Percentiles rank a stretch among this genome's conserved stretches.
phyloP scores from a whole-genome alignment of 2,888 invertebrate genomes.

The Temnothorax unifasciatus region DNA sequence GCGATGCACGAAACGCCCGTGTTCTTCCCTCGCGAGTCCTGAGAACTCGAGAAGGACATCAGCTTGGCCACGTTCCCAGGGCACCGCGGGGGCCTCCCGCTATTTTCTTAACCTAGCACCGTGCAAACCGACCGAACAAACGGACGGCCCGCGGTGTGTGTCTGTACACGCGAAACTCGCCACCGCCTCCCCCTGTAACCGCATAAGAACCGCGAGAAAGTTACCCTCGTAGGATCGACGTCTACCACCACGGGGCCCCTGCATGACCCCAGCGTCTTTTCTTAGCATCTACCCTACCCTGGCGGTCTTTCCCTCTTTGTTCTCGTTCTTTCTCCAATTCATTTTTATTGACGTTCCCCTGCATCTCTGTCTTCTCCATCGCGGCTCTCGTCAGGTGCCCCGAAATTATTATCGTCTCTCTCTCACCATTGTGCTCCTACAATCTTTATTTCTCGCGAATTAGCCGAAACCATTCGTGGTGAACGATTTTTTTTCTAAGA shows the following conservation, averaged over 20 bases:
- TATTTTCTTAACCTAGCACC: slow-evolving; percentile 81
- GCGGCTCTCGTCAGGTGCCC: slow-evolving; percentile 57
- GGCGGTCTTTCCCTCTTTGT: slow-evolving; percentile 40
- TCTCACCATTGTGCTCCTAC: slow-evolving; percentile 43
- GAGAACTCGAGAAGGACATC: slow-evolving; percentile 41
- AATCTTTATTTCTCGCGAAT: slow-evolving; percentile 31
- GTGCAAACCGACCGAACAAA: slow-evolving; percentile 66
- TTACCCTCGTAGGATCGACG: slow-evolving; percentile 65
- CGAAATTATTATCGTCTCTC: slow-evolving; percentile 49
- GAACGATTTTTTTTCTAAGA: slow-evolving; percentile 8
- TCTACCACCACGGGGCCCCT: slow-evolving; percentile 45
- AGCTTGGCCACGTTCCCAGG: slow-evolving; percentile 70
- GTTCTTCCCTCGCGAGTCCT: slow-evolving; percentile 50
- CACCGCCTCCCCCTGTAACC: slow-evolving; percentile 35
- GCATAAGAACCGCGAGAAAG: slow-evolving; percentile 24
- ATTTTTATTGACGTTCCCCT: slow-evolving; percentile 41
- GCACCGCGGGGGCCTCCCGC: slow-evolving; percentile 80
- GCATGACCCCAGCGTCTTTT: slow-evolving; percentile 62
- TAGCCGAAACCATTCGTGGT: background rate
- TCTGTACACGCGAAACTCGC: slow-evolving; percentile 8
- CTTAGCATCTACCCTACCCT: slow-evolving; percentile 54
- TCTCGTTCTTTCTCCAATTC: slow-evolving; percentile 31
- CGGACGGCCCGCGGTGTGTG: slow-evolving; percentile 61
- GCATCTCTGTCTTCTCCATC: slow-evolving; percentile 46
- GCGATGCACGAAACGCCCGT: background rate